Conservation (phyloP, 2,113 vertebrate species). For the Cryptotis parvus region DNA sequence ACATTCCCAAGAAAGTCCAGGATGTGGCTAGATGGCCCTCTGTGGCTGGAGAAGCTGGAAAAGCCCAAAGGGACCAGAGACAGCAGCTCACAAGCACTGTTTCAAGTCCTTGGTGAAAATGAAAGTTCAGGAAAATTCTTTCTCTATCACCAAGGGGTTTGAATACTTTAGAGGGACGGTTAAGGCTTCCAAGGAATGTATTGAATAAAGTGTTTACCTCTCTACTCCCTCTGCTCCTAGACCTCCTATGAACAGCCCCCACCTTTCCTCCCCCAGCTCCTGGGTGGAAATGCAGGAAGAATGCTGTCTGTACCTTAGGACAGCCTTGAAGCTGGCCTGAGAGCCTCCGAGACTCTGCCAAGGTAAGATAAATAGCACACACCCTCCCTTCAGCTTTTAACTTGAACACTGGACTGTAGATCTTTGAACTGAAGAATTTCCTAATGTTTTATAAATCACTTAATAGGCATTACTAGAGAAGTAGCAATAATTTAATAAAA, state of each 20-base stretch:
- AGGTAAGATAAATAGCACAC: conserved; percentile 24
- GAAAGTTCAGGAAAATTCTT: neutral
- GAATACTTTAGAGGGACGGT: conserved; percentile 26
- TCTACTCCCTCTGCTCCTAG: neutral
- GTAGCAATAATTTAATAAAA: neutral
- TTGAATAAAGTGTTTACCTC: conserved; percentile 4
- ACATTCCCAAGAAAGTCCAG: neutral
- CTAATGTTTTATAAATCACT: conserved; percentile 4
- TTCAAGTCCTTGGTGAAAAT: conserved; percentile 15
- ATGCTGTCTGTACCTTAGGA: conserved; percentile 10
- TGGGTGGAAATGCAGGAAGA: conserved; percentile 44
- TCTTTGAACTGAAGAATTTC: conserved; percentile 10
- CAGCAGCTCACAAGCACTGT: neutral
- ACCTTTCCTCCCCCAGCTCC: conserved; percentile 3
- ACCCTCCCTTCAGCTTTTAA: neutral
- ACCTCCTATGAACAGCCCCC: conserved; percentile 3
- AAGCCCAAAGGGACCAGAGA: neutral
- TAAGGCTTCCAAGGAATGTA: neutral
- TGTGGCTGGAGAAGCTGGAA: neutral
- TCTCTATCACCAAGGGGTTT: conserved; percentile 15
- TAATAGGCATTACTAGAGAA: conserved; percentile 55
- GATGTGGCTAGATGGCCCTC: neutral
- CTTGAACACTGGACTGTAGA: conserved; percentile 4
- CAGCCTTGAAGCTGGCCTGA: neutral
- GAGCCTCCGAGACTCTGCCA: conserved; percentile 22